These are phyloP conservation scores for Premnoplex brunnescens DNA, from an alignment of 2,797 vertebrate species.

Conservation along the genomic window DNA sequence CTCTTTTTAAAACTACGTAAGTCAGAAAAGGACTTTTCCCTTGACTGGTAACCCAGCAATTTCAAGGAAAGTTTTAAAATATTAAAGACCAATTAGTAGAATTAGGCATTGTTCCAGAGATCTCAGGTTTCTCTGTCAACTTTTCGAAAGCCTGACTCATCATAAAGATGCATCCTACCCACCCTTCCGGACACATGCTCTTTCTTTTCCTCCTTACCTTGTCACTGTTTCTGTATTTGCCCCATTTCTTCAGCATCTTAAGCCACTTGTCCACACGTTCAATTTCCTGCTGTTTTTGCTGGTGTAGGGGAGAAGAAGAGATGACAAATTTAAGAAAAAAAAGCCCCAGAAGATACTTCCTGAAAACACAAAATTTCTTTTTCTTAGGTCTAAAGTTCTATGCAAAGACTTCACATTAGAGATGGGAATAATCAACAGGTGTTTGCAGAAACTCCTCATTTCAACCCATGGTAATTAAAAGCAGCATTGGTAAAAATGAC, in stretches of 20 bases:
- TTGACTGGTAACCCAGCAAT: background rate
- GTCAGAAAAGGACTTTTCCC: background rate
- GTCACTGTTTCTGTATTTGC: conserved; percentile 86
- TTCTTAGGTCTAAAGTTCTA: background rate
- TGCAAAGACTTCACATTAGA: background rate
- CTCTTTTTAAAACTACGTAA: background rate
- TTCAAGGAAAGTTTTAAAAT: background rate
- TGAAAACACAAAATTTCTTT: background rate
- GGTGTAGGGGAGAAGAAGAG: background rate
- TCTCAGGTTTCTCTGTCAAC: background rate
- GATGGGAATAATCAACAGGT: background rate
- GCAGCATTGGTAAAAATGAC: background rate
- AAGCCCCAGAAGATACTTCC: background rate
- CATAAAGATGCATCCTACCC: background rate
- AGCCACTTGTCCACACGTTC: conserved; percentile 89
- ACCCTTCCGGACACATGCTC: accelerated
- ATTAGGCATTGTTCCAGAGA: background rate
- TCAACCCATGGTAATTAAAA: background rate
- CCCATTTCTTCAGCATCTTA: conserved; percentile 92
- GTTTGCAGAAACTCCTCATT: background rate
- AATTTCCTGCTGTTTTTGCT: conserved; percentile 89
- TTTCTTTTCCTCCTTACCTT: conserved; percentile 76
- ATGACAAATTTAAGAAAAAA: background rate
- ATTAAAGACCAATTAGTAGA: background rate
- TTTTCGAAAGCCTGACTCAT: background rate